Evolutionary conservation across 37 sponge, comb jelly and placozoan species (phyloP).

Genomic region (Spongilla lacustris): DNA sequence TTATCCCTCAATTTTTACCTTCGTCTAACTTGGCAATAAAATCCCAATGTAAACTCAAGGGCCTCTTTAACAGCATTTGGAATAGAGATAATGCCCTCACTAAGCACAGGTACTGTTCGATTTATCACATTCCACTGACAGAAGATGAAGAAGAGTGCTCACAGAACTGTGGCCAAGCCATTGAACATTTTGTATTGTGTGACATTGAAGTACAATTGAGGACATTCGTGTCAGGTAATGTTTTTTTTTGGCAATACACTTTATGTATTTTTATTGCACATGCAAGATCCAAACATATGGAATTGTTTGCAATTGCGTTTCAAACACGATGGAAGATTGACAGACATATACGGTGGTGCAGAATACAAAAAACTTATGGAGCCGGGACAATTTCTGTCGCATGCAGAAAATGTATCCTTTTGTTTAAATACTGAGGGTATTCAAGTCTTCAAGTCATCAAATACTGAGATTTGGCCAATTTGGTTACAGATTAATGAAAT

Average conservation of each 20-base stretch:
- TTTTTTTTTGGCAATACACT: background rate
- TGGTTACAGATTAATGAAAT: background rate
- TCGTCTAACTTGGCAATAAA: background rate
- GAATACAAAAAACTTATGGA: slow-evolving; percentile 1
- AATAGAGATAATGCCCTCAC: background rate
- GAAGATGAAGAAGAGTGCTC: background rate
- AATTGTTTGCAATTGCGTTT: slow-evolving; percentile 1
- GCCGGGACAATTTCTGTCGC: background rate
- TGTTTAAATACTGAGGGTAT: background rate
- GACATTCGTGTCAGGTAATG: background rate
- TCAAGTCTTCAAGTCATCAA: background rate
- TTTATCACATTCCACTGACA: background rate
- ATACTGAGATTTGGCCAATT: background rate
- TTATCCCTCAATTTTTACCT: slow-evolving; percentile 1
- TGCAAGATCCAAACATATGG: slow-evolving; percentile 1
- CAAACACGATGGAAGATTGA: background rate
- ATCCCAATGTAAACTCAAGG: background rate
- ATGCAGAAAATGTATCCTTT: background rate
- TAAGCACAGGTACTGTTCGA: background rate
- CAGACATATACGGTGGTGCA: background rate
- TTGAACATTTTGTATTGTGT: background rate
- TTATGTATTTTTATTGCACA: background rate
- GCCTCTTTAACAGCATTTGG: background rate
- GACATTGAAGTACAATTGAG: background rate
- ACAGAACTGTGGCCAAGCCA: background rate